Conservation (phyloP, 2,113 vertebrate genomes). For the Pelmatolapia mariae region DNA sequence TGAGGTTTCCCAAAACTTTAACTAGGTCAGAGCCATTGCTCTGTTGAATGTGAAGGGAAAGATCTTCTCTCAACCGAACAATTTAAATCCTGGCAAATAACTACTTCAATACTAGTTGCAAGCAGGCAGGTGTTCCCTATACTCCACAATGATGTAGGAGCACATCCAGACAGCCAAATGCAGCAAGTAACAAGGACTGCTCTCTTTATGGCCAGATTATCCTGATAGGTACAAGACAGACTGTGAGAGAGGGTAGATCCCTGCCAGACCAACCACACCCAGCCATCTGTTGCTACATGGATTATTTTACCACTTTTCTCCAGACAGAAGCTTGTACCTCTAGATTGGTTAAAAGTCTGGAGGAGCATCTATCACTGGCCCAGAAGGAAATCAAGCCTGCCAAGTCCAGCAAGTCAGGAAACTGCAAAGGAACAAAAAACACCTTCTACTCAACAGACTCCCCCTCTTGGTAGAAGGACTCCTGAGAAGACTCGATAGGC, state of each 20-base stretch:
- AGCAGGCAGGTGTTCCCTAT: background rate
- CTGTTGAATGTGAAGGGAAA: background rate
- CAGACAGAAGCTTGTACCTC: background rate
- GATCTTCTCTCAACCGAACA: background rate
- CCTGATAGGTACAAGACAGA: background rate
- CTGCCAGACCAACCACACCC: background rate
- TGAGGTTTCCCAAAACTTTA: background rate
- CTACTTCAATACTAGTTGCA: background rate
- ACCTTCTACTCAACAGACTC: background rate
- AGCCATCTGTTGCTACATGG: background rate
- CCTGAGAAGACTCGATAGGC: background rate
- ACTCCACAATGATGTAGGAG: background rate
- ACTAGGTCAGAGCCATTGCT: background rate
- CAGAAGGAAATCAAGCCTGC: background rate
- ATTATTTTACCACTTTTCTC: background rate
- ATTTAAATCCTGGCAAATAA: background rate
- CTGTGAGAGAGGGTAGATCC: background rate
- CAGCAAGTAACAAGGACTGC: background rate
- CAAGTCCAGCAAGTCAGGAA: background rate
- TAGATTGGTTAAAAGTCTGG: background rate
- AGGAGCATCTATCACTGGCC: rapidly evolving
- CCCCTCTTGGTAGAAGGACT: background rate
- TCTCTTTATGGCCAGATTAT: background rate
- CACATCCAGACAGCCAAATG: background rate
- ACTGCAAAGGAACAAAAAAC: background rate